These are phyloP conservation scores for Catharus ustulatus DNA, from an alignment of 2,797 vertebrate genomes.

Conservation along the genomic window DNA sequence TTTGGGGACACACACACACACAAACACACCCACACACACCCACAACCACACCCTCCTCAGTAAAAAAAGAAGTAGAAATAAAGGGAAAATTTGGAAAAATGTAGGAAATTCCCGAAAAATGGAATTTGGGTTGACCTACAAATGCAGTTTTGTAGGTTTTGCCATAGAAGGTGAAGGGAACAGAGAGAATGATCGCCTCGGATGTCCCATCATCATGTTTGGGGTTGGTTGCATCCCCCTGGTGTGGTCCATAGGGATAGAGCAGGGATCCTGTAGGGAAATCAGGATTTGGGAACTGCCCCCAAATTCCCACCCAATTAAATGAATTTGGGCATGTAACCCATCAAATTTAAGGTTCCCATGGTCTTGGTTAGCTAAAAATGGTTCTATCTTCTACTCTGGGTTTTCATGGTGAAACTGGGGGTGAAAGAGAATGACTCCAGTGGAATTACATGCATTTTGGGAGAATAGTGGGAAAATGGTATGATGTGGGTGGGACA, in stretches of 20 bases:
- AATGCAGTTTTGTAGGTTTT: neutral
- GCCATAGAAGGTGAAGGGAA: neutral
- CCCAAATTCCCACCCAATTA: neutral
- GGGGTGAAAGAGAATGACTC: neutral
- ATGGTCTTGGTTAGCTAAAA: neutral
- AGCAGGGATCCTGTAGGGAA: neutral
- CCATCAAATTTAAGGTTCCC: neutral
- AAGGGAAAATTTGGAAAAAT: neutral
- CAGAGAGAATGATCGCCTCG: fast-evolving
- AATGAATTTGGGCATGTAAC: neutral
- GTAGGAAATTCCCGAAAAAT: neutral
- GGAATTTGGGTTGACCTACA: neutral
- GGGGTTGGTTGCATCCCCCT: neutral
- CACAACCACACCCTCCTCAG: too few species aligned
- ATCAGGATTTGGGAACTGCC: neutral
- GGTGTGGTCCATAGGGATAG: neutral
- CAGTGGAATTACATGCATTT: neutral
- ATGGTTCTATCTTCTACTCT: neutral
- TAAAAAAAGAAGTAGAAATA: neutral
- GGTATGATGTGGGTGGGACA: too few species aligned
- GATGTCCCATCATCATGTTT: neutral
- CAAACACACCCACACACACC: too few species aligned
- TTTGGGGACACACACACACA: neutral
- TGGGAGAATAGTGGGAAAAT: neutral
- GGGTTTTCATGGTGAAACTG: neutral